Evolutionary conservation across 2,888 invertebrate species (phyloP).

Genomic region (Lasius platythorax): DNA sequence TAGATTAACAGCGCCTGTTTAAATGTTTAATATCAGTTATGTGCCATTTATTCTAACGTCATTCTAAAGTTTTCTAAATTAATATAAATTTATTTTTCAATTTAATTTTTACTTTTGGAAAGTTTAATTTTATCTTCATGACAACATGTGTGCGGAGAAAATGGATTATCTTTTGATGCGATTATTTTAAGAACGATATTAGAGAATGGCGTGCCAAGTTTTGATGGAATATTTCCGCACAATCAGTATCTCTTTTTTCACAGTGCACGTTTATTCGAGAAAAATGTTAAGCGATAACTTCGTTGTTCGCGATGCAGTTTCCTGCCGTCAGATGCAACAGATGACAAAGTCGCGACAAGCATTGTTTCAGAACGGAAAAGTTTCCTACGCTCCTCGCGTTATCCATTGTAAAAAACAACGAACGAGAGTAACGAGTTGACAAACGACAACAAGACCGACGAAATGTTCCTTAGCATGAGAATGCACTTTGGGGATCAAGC

Average conservation of each 20-base stretch:
- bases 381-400: conserved; percentile 17
- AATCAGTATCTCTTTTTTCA: not conserved
- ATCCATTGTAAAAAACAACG: conserved; percentile 18
- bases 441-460: conserved; percentile 69
- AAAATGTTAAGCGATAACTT: not conserved
- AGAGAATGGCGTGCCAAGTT: not conserved
- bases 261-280: not conserved
- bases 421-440: conserved; percentile 54
- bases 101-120: not conserved
- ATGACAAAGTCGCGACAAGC: conserved; percentile 2
- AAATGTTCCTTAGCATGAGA: conserved; percentile 67
- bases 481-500: conserved; percentile 73
- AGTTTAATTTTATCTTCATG: not conserved
- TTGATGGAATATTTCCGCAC: not conserved
- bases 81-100: conserved; percentile 4
- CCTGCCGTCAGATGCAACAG: conserved; percentile 26
- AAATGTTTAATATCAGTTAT: not conserved
- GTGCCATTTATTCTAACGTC: not conserved
- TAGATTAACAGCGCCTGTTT: not conserved
- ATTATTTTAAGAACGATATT: not conserved
- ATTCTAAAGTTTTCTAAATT: not conserved
- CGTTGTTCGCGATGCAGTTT: not conserved
- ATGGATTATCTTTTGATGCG: not conserved
- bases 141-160: not conserved
- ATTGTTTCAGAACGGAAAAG: not conserved